Evolutionary conservation across 2,888 invertebrate species (phyloP).

Genomic region (Tinea trinotella): DNA sequence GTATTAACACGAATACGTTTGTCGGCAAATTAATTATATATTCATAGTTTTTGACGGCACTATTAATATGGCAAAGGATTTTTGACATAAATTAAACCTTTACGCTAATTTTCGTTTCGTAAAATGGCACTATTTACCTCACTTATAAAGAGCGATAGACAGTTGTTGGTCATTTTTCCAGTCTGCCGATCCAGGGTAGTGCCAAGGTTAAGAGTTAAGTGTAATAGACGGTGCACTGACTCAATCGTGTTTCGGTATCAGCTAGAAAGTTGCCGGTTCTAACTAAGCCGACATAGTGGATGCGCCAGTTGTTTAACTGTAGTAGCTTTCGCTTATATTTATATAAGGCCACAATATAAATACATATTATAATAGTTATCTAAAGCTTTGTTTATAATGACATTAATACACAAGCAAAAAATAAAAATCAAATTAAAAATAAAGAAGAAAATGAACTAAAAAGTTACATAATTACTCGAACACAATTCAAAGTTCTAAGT

Average conservation of each 20-base stretch:
- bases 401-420: too few species aligned
- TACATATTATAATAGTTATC: not conserved
- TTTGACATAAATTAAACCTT: not conserved
- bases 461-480: conserved; percentile 67
- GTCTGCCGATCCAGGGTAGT: too few species aligned
- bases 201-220: too few species aligned
- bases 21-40: conserved; percentile 28
- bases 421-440: conserved; percentile 1
- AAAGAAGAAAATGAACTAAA: conserved; percentile 35
- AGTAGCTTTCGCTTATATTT: not conserved
- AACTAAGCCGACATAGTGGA: too few species aligned
- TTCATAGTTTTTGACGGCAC: conserved; percentile 56
- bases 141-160: too few species aligned
- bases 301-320: not conserved
- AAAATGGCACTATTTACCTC: too few species aligned
- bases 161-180: too few species aligned
- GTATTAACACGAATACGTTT: conserved; percentile 53
- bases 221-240: too few species aligned
- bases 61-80: not conserved
- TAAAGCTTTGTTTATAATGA: not conserved
- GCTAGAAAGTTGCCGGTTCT: too few species aligned
- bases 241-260: too few species aligned
- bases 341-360: not conserved
- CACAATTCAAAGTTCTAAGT: conserved; percentile 49
- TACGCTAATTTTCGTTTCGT: not conserved